A percentile compares a stretch with the other conserved stretches of the same genome.
Conservation (phyloP, 2,113 vertebrate species). For the Entelurus aequoreus region DNA sequence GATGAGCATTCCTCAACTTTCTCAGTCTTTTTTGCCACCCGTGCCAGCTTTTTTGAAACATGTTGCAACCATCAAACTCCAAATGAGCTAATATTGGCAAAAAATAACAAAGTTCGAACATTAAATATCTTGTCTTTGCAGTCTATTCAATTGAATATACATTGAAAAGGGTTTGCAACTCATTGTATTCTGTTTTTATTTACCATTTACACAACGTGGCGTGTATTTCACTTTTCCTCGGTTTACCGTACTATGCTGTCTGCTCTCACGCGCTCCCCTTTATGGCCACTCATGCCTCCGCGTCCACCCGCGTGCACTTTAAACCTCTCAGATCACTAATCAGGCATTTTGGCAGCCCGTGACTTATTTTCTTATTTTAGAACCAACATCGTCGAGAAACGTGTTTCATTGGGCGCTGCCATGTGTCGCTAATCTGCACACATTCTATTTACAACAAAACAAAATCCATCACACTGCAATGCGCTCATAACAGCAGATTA, state of each 20-base stretch:
- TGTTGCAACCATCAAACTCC: too few species aligned
- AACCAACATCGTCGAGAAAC: conserved; percentile 5
- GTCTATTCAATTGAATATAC: too few species aligned
- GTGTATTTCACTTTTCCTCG: too few species aligned
- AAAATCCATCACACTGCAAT: conserved; percentile 3
- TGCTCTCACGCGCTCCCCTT: not conserved
- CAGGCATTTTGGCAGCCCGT: not conserved
- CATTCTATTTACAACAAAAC: conserved; percentile 20
- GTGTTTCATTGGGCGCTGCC: conserved; percentile 12
- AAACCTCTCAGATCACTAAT: not conserved
- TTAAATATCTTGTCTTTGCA: too few species aligned
- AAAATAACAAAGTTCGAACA: too few species aligned
- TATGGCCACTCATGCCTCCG: not conserved
- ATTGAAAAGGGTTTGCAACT: too few species aligned
- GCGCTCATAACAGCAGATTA: conserved; percentile 28
- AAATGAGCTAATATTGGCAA: too few species aligned
- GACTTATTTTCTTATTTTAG: conserved; percentile 4
- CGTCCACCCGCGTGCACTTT: not conserved
- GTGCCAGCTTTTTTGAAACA: too few species aligned
- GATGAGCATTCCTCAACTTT: too few species aligned
- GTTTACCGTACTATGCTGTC: not conserved
- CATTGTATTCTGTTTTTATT: too few species aligned
- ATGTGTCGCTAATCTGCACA: conserved; percentile 21
- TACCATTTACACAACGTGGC: too few species aligned
- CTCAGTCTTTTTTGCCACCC: too few species aligned